Percentiles rank a stretch among this genome's conserved stretches.
phyloP scores from a whole-genome alignment of 30 jellyfish, hydroid and myxozoan species.

The Nemopilema nomurai region DNA sequence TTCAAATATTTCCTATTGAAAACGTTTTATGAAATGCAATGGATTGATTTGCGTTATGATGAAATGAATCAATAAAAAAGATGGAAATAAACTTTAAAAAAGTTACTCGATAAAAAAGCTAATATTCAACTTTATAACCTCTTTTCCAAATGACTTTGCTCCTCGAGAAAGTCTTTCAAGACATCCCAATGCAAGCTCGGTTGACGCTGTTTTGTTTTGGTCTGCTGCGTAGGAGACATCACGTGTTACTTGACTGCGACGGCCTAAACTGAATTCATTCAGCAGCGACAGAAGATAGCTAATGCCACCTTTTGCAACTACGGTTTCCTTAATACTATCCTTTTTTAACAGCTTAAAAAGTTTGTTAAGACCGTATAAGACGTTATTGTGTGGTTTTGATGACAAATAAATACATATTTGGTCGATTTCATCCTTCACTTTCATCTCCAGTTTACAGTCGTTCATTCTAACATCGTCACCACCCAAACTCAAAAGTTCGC shows the following conservation, averaged over 20 bases:
- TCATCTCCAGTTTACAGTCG: background rate
- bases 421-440: background rate
- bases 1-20: no score
- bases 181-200: background rate
- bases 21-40: no score
- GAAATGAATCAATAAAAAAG: no score
- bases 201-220: background rate
- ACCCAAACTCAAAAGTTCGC: background rate
- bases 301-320: constrained; percentile 19
- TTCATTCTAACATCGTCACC: background rate
- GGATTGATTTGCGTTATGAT: no score
- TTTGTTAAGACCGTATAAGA: background rate
- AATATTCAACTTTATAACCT: constrained; percentile 1
- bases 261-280: background rate
- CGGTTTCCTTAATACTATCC: background rate
- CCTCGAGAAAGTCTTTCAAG: background rate
- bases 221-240: constrained; percentile 19
- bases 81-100: no score
- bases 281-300: constrained; percentile 2
- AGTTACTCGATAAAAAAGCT: no score
- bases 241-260: background rate
- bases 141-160: background rate
- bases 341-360: background rate
- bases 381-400: background rate
- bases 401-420: background rate